Evolutionary conservation across 1,140 invertebrate genomes (phyloP).

Genomic region (Saxidomus purpurata): DNA sequence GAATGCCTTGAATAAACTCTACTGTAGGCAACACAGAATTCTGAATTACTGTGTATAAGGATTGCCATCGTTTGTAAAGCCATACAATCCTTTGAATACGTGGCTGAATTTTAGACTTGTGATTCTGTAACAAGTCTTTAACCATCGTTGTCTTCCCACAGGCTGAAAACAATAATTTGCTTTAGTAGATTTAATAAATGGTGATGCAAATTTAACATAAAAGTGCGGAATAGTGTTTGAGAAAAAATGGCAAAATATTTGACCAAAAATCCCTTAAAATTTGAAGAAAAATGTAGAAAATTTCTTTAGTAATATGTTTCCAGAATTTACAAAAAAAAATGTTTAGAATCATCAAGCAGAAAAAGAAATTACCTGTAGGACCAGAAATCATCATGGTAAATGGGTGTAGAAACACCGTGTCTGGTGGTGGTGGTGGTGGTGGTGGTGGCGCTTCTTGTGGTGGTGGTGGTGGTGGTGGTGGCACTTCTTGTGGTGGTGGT

Average conservation of each 20-base stretch:
- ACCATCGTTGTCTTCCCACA: constrained; percentile 39
- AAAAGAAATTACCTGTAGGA: no score
- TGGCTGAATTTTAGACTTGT: background rate
- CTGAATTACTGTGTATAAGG: constrained; percentile 41
- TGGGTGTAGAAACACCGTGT: constrained; percentile 32
- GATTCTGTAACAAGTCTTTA: constrained; percentile 19
- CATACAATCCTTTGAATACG: constrained; percentile 43
- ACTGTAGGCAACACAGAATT: constrained; percentile 25
- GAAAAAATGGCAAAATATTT: no score
- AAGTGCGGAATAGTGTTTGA: no score
- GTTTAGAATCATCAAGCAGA: no score
- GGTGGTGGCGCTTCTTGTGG: constrained; percentile 12
- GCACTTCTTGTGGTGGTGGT: background rate
- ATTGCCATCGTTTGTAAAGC: constrained; percentile 65
- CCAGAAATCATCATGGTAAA: constrained; percentile 31
- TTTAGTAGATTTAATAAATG: no score
- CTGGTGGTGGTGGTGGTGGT: constrained; percentile 5
- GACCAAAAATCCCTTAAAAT: no score
- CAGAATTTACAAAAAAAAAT: background rate
- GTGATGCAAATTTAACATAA: no score
- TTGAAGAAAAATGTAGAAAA: no score
- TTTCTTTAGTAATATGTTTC: no score
- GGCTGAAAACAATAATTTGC: no score
- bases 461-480: constrained; percentile 41
- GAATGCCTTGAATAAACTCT: constrained; percentile 50